These are phyloP conservation scores for Sebastes vulpes DNA, from an alignment of 2,797 vertebrate genomes.

Conservation along the genomic window DNA sequence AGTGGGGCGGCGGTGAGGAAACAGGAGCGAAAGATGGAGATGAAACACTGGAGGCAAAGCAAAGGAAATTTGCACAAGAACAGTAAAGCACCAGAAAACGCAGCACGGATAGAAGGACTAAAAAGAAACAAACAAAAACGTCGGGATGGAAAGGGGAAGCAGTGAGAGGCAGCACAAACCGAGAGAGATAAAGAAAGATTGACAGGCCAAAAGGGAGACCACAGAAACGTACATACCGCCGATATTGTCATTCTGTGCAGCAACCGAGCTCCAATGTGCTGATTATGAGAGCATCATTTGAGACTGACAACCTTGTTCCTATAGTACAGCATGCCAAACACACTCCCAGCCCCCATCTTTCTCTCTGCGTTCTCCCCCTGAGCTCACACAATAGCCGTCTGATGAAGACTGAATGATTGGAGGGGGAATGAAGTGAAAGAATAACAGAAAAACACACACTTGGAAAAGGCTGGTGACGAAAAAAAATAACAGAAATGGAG, in stretches of 20 bases:
- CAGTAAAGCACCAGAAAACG: constrained; percentile 22
- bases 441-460: constrained; percentile 42
- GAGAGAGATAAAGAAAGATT: constrained; percentile 56
- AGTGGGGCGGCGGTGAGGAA: background rate
- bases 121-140: constrained; percentile 38
- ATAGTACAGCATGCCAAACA: constrained; percentile 67
- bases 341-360: constrained; percentile 57
- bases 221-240: constrained; percentile 47
- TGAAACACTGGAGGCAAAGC: constrained; percentile 51
- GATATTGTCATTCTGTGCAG: constrained; percentile 73
- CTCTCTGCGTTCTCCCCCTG: constrained; percentile 42
- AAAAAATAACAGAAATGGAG: background rate
- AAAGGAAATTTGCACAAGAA: constrained; percentile 47
- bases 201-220: constrained; percentile 66
- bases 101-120: constrained; percentile 3
- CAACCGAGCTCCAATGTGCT: constrained; percentile 64
- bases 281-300: constrained; percentile 80
- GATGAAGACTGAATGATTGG: constrained; percentile 80
- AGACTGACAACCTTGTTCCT: constrained; percentile 76
- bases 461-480: constrained; percentile 50
- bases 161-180: constrained; percentile 19
- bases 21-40: constrained; percentile 41
- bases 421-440: constrained; percentile 56
- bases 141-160: constrained; percentile 4
- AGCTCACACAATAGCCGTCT: constrained; percentile 79